Base-by-base conservation (phyloP, 1,140 invertebrate species). In the Habropoda laboriosa region DNA sequence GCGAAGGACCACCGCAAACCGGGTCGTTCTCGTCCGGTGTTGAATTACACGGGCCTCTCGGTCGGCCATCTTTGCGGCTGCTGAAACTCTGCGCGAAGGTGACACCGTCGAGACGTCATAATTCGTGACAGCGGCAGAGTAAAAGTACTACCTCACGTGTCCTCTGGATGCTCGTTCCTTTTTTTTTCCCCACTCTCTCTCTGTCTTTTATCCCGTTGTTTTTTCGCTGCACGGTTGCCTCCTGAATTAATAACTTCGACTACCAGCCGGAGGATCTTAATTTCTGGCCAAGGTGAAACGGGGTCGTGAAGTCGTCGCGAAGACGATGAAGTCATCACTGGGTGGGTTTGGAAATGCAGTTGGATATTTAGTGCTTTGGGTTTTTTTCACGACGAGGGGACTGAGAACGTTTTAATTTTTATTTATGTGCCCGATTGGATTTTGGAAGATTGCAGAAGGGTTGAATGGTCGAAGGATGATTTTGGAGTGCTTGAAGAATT, bases 1-100 rank as follows among this genome's bases (percentile, higher is more conserved):
- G 79, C 72, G 76, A 76, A 38, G 76, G 82, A 88, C 86, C 81
- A 79, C 80, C 79, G 81, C 82, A 77, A 86, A 85, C 67, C 77
- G 82, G 68, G 51, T 63, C 53, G 51, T 60, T 47, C 51, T 55
- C 57, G 76, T 80, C 83, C 74, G 86, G 81, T 84, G 81, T 87
- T 71, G 79, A 78, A 53, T 87, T 87, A 86, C 79, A 40, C 13
- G 55, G 66, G 30, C 6, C 32, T 51, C 75, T n/a, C n/a, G n/a
- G 35, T 18, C 72, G 40, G 45, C 30, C 79, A 51, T 82, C n/a
- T 35, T 70, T 30, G 51, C 24, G 53, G 60, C 51, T 18, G 38
- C 68, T 55, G 55, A 73, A 71, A 68, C 58, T 38, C 81, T 68
- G 51, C 74, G 79, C 66, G 53, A 78, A 81, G 55, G 61, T 67